Evolutionary conservation across 2,113 vertebrate species (phyloP), one percentile per base, ranked within the genome.

Genomic region (Cryptoleucopteryx plumbea): DNA sequence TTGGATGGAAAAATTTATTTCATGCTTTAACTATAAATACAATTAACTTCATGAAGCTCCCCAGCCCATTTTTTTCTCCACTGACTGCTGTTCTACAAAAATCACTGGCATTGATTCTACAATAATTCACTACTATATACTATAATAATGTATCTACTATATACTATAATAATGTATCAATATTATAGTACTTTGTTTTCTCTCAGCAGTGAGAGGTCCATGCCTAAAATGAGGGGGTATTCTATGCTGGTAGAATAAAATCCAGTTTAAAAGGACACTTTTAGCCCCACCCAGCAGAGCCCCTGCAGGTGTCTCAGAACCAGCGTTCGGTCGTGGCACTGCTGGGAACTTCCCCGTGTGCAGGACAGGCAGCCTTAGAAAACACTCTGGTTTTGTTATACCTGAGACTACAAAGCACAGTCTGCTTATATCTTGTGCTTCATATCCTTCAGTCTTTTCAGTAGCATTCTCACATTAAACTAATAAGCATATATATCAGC

Each of bases 21-120:
- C 80, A 89, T 93, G 36, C 61, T 81, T 58, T 68, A 82, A 82
- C 83, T 94, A 96, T 91, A 95, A 96, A 94, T 87, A 81, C 8
- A 2, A 82, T 56, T 36, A 61, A 75, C 81, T 93, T 78, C 22
- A 48, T 83, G 45, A 93, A 88, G 38, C 47, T 85, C 29, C 59
- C 56, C 1, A 1, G 17, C 14, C 15, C 23, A 15, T 61, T 86
- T 91, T 86, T 83, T 61, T 17, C 50, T 59, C 42, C 38, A 14
- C 18, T 90, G 56, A 72, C 52, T 92, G 82, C 56, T 73, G 53
- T 42, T 66, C 62, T 68, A 26, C 56, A 78, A 52, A 68, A 74
- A 50, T 52, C 32, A 53, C 72, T 59, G 55, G 21, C 31, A 27
- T 18, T 20, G 19, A 68, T 75, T 83, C 38, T 63, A 65, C 61